Evolutionary conservation across 1,140 invertebrate genomes (phyloP).

Genomic region (Neodiprion lecontei): DNA sequence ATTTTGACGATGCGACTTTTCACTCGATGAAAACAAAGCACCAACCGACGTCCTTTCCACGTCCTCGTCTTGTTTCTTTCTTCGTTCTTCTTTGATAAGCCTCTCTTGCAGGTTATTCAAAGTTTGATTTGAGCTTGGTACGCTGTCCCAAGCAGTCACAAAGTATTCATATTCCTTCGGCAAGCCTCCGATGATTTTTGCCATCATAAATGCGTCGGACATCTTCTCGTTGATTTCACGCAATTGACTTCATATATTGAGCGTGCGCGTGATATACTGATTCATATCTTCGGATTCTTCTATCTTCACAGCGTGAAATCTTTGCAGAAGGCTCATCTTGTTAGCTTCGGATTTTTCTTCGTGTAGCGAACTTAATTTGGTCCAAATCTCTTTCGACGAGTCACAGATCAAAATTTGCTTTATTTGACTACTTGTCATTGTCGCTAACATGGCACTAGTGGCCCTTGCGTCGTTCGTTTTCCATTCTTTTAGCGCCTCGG

Average conservation of each 20-base stretch:
- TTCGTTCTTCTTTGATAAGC: background rate
- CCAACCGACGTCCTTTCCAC: background rate
- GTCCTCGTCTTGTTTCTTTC: background rate
- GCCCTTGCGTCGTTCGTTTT: constrained; percentile 24
- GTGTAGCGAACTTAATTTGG: constrained; percentile 24
- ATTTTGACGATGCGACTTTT: background rate
- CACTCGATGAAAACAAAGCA: background rate
- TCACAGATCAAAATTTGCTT: constrained; percentile 27
- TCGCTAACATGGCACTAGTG: constrained; percentile 22
- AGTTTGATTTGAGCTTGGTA: constrained; percentile 8
- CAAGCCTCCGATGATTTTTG: constrained; percentile 21
- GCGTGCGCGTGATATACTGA: constrained; percentile 1
- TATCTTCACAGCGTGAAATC: constrained; percentile 30
- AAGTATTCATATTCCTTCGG: constrained; percentile 17
- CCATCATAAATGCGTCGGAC: constrained; percentile 27
- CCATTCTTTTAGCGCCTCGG: constrained; percentile 22
- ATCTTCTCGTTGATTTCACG: constrained; percentile 5
- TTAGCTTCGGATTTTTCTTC: constrained; percentile 30
- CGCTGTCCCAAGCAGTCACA: constrained; percentile 26
- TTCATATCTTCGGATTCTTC: background rate
- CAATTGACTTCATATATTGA: no score
- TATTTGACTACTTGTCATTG: constrained; percentile 18
- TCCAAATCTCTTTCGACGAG: constrained; percentile 27
- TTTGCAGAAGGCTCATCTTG: constrained; percentile 25
- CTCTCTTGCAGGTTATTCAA: constrained; percentile 10